Evolutionary conservation across 1,140 invertebrate species (phyloP).

Genomic region (Goniozus legneri): DNA sequence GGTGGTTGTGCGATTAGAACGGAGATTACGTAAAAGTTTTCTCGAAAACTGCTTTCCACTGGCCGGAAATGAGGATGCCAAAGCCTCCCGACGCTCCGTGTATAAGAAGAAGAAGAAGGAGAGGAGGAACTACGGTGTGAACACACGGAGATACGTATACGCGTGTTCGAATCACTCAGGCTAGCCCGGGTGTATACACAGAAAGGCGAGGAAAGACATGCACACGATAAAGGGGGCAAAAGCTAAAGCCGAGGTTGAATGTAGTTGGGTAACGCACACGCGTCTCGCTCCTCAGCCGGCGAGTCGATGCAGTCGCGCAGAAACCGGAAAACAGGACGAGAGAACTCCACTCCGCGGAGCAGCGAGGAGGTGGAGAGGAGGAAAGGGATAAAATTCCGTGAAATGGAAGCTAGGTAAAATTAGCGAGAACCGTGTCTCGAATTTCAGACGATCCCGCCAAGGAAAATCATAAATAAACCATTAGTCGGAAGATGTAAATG

Average conservation of each 20-base stretch:
- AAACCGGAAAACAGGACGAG: conserved; percentile 13
- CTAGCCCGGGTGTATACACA: background rate
- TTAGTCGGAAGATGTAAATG: too few relatives aligned
- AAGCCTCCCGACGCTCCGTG: too few relatives aligned
- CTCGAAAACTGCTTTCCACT: conserved; percentile 43
- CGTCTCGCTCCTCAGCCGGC: conserved; percentile 5
- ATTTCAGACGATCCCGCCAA: too few relatives aligned
- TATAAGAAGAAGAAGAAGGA: conserved; percentile 15
- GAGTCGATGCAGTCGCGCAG: conserved; percentile 12
- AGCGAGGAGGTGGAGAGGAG: too few relatives aligned
- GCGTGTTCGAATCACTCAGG: conserved; percentile 8
- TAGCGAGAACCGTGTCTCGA: too few relatives aligned
- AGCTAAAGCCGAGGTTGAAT: conserved; percentile 12
- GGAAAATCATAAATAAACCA: too few relatives aligned
- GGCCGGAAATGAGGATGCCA: conserved; percentile 28
- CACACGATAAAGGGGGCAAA: conserved; percentile 11
- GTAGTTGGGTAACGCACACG: conserved; percentile 14
- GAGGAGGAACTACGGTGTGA: conserved; percentile 50
- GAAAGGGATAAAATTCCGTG: too few relatives aligned
- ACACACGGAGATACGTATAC: conserved; percentile 20
- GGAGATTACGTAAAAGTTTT: conserved; percentile 40
- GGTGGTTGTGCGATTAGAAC: too few relatives aligned
- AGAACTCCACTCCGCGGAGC: too few relatives aligned
- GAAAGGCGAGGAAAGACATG: conserved; percentile 10
- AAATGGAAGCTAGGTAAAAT: too few relatives aligned